A percentile compares a stretch with the other conserved stretches of the same genome.
These are phyloP conservation scores for Apogon talboti DNA, from an alignment of 2,797 vertebrate species.

Conservation along the genomic window DNA sequence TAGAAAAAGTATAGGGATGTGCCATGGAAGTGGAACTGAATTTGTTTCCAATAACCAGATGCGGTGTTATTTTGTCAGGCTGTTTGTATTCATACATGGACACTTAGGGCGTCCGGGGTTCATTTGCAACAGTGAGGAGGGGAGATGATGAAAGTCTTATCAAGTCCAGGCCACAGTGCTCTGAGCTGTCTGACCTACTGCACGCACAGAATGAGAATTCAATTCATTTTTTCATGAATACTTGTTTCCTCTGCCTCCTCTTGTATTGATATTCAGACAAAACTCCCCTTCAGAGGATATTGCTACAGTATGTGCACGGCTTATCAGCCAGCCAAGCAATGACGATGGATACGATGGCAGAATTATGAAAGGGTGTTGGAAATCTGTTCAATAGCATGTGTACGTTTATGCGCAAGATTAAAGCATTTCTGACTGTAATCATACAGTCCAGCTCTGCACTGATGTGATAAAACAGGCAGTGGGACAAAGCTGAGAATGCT, in stretches of 20 bases:
- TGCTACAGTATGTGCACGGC: conserved; percentile 46
- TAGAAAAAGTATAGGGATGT: conserved; percentile 1
- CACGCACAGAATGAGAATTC: conserved; percentile 49
- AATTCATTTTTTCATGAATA: conserved; percentile 45
- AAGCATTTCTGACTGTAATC: conserved; percentile 23
- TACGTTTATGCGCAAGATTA: conserved; percentile 26
- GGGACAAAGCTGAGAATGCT: background rate
- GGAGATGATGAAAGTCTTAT: conserved; percentile 63
- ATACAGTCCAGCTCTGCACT: conserved; percentile 1
- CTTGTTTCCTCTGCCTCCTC: conserved; percentile 18
- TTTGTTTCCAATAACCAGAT: conserved; percentile 39
- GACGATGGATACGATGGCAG: conserved; percentile 14
- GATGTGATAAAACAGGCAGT: conserved; percentile 2
- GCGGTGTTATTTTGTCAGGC: conserved; percentile 40
- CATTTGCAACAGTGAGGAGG: conserved; percentile 41
- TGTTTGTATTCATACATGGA: conserved; percentile 55
- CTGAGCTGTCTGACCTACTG: conserved; percentile 43
- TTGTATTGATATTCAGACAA: conserved; percentile 54
- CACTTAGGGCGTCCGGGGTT: conserved; percentile 27
- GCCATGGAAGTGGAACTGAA: conserved; percentile 36
- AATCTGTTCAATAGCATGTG: conserved; percentile 21
- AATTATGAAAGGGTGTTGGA: conserved; percentile 25
- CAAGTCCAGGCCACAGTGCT: conserved; percentile 39
- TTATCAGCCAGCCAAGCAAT: conserved; percentile 50
- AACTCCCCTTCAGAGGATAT: conserved; percentile 57